phyloP scores from a whole-genome alignment of 1,140 invertebrate species.

The Mycetomoellerius zeteki region DNA sequence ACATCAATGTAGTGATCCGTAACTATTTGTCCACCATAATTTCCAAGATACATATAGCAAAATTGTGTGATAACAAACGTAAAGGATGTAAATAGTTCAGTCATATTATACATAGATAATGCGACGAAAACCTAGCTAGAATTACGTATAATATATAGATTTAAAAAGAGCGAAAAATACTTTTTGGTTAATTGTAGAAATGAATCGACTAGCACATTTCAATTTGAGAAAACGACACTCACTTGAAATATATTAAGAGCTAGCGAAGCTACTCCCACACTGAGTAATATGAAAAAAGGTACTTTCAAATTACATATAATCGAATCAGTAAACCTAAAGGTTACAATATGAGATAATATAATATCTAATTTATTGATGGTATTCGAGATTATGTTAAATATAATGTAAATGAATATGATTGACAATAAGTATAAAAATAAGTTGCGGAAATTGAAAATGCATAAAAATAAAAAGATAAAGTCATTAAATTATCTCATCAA shows the following conservation, averaged over 20 bases:
- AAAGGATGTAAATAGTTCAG: constrained; percentile 1
- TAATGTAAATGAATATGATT: background rate
- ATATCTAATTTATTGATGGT: background rate
- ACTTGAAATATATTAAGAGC: constrained; percentile 20
- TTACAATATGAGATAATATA: background rate
- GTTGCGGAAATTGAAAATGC: too few relatives aligned
- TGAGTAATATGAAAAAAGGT: background rate
- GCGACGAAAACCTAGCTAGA: constrained; percentile 25
- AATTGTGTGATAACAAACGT: background rate
- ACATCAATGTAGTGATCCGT: background rate
- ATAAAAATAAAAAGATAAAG: background rate
- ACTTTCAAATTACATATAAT: background rate
- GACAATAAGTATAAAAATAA: background rate
- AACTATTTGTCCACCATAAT: constrained; percentile 32
- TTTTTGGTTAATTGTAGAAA: constrained; percentile 5
- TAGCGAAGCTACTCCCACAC: background rate
- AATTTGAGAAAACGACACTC: background rate
- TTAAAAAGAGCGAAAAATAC: background rate
- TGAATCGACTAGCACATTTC: background rate
- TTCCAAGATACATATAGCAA: constrained; percentile 2
- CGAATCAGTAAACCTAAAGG: constrained; percentile 1
- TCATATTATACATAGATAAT: constrained; percentile 3
- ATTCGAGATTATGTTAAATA: background rate
- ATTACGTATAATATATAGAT: background rate
- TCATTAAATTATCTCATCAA: background rate